Conservation (phyloP, 2,113 vertebrate species). For the Carassius gibelio region DNA sequence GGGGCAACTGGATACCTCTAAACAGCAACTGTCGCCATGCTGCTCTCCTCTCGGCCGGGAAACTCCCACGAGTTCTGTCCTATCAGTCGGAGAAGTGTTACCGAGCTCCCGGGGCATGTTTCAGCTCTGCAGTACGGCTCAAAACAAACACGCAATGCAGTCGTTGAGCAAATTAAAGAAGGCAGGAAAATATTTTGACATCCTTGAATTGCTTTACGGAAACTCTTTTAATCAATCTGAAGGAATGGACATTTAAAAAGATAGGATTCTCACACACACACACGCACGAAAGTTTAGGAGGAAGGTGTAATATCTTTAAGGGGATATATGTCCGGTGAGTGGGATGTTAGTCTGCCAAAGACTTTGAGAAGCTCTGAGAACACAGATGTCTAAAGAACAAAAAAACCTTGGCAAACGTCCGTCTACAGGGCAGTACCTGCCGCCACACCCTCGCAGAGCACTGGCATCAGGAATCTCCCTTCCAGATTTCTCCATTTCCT, state of each 20-base stretch:
- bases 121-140: slow-evolving; percentile 58
- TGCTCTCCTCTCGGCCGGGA: slow-evolving; percentile 36
- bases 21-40: slow-evolving; percentile 61
- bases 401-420: slow-evolving; percentile 55
- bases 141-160: slow-evolving; percentile 49
- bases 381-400: background rate
- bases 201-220: slow-evolving; percentile 16
- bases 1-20: slow-evolving; percentile 69
- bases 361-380: slow-evolving; percentile 4
- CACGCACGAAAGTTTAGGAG: too few species aligned
- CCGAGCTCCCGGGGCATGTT: slow-evolving; percentile 42
- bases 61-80: slow-evolving; percentile 50
- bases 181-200: slow-evolving; percentile 38
- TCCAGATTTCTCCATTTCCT: slow-evolving; percentile 61
- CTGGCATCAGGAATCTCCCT: slow-evolving; percentile 59
- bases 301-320: background rate
- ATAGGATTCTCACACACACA: background rate
- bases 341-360: slow-evolving; percentile 20
- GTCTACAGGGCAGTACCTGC: slow-evolving; percentile 69
- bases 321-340: background rate
- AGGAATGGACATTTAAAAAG: slow-evolving; percentile 29
- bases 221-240: slow-evolving; percentile 46
- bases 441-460: slow-evolving; percentile 64
- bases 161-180: slow-evolving; percentile 3
- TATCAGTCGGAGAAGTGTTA: slow-evolving; percentile 59